Conservation (phyloP, 2,113 vertebrate species). For the Aplodontia rufa region DNA sequence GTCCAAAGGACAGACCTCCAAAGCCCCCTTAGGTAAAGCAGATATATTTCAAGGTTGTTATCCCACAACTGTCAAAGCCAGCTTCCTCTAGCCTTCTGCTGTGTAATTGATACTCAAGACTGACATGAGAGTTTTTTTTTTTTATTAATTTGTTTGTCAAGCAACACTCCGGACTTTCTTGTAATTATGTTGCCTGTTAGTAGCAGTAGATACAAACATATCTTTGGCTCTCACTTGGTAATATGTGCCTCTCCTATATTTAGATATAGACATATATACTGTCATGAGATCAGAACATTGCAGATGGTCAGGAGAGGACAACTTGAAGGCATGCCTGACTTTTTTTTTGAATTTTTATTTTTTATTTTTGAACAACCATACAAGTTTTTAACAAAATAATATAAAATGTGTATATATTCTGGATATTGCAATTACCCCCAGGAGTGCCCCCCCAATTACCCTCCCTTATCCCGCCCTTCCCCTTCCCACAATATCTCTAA, state of each 20-base stretch:
- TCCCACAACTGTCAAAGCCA: conserved; percentile 57
- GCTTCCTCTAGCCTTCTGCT: conserved; percentile 47
- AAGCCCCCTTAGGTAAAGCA: conserved; percentile 2
- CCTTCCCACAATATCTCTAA: too few species aligned
- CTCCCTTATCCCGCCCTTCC: too few species aligned
- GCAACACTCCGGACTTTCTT: conserved; percentile 47
- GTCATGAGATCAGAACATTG: conserved; percentile 51
- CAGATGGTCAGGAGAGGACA: conserved; percentile 30
- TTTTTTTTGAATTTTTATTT: too few species aligned
- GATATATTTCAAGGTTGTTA: conserved; percentile 77
- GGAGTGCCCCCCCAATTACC: too few species aligned
- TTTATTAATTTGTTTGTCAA: conserved; percentile 75
- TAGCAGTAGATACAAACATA: conserved; percentile 63
- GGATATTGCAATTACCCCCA: too few species aligned
- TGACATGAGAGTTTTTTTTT: conserved; percentile 38
- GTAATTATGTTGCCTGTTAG: conserved; percentile 72
- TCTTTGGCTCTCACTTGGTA: conserved; percentile 58
- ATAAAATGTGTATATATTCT: too few species aligned
- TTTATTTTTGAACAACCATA: too few species aligned
- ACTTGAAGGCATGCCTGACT: background rate
- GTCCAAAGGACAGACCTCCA: conserved; percentile 40
- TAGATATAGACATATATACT: conserved; percentile 1
- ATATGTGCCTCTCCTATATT: conserved; percentile 51
- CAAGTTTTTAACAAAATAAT: too few species aligned
- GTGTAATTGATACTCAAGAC: conserved; percentile 61